phyloP scores from a whole-genome alignment of 2,113 vertebrate genomes.

The Emberiza fucata region DNA sequence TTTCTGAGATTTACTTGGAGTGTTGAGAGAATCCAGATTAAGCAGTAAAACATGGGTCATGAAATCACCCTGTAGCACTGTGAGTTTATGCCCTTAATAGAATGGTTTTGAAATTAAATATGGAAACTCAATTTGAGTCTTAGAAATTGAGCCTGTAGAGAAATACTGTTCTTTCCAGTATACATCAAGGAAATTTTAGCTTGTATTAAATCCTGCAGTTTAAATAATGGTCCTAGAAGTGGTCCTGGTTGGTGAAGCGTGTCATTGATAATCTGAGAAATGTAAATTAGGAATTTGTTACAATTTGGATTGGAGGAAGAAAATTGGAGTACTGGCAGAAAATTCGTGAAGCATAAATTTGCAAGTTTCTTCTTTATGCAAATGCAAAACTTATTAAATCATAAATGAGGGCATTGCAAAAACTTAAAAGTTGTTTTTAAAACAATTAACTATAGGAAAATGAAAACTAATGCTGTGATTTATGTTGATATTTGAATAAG shows the following conservation, averaged over 20 bases:
- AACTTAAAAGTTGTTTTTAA: not conserved
- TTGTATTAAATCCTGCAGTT: not conserved
- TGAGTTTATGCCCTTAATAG: not conserved
- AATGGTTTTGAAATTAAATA: not conserved
- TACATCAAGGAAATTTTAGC: not conserved
- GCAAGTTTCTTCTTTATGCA: constrained; percentile 8
- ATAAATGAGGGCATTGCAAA: not conserved
- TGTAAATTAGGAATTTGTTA: not conserved
- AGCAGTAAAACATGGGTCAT: not conserved
- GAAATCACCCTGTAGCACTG: not conserved
- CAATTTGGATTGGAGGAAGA: not conserved
- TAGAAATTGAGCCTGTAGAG: not conserved
- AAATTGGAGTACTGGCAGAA: not conserved
- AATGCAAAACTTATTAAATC: not conserved
- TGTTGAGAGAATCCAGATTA: not conserved
- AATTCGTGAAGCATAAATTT: not conserved
- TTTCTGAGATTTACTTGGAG: not conserved
- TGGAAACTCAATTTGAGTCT: not conserved
- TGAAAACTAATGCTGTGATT: not conserved
- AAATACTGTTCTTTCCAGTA: not conserved
- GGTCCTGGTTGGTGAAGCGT: not conserved
- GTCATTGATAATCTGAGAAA: not conserved
- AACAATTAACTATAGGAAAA: constrained; percentile 5
- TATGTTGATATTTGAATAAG: constrained; percentile 28
- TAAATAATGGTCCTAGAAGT: not conserved